A percentile compares a stretch with the other conserved stretches of the same genome.
Conservation (phyloP, 2,888 invertebrate genomes). For the Steinernema hermaphroditum region DNA sequence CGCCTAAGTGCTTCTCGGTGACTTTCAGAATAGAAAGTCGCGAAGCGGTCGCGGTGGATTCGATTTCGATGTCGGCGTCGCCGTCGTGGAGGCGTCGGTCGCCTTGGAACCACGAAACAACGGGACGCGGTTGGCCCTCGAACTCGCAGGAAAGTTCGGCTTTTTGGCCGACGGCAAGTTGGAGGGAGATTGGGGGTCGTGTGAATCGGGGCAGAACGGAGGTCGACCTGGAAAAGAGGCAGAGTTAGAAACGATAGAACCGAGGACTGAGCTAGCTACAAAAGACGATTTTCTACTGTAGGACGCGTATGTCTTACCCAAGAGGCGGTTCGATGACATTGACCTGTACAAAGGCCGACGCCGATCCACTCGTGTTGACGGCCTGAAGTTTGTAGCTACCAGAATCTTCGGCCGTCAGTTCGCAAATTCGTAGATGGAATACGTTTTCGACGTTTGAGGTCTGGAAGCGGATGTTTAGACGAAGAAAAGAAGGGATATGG, state of each 20-base stretch:
- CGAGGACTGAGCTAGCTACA: too few species aligned
- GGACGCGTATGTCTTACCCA: too few species aligned
- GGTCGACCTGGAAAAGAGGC: conserved; percentile 27
- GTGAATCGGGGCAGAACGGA: conserved; percentile 53
- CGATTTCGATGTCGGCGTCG: conserved; percentile 45
- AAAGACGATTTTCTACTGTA: too few species aligned
- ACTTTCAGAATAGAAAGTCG: conserved; percentile 48
- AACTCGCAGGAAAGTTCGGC: conserved; percentile 57
- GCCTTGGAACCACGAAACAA: conserved; percentile 57
- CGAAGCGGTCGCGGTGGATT: conserved; percentile 42
- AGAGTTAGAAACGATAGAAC: not conserved
- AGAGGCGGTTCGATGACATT: conserved; percentile 40
- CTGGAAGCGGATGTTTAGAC: too few species aligned
- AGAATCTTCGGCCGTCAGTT: conserved; percentile 47
- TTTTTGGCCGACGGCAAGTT: conserved; percentile 44
- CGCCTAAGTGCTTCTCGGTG: conserved; percentile 53
- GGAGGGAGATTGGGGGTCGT: conserved; percentile 55
- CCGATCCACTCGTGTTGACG: conserved; percentile 43
- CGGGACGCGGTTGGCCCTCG: conserved; percentile 54
- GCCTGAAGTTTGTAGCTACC: conserved; percentile 56
- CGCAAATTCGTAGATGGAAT: conserved; percentile 53
- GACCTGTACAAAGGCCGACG: conserved; percentile 42
- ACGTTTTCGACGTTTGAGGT: conserved; percentile 51
- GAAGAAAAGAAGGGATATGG: not conserved
- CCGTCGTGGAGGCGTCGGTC: conserved; percentile 51